Conservation (phyloP, 2,797 vertebrate genomes). For the Oceanodroma leucorhoa region DNA sequence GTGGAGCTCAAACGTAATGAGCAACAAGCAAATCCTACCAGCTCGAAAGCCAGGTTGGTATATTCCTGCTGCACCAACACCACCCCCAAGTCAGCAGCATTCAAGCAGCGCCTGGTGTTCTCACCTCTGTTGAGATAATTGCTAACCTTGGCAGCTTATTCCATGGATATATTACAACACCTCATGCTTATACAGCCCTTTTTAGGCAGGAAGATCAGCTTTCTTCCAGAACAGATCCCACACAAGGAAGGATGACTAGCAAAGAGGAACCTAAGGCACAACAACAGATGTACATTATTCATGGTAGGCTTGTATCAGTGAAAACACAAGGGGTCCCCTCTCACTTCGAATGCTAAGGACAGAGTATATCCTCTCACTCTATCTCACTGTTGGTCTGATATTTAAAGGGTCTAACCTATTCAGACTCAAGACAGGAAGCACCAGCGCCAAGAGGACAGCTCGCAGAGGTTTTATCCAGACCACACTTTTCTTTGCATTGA, state of each 20-base stretch:
- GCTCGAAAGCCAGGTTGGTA: not conserved
- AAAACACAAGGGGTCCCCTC: not conserved
- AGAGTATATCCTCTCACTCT: not conserved
- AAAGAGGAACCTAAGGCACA: not conserved
- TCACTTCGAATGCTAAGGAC: not conserved
- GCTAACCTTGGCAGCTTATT: not conserved
- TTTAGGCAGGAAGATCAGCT: not conserved
- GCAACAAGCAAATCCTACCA: not conserved
- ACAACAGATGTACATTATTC: not conserved
- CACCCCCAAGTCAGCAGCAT: not conserved
- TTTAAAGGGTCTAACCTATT: not conserved
- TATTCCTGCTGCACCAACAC: not conserved
- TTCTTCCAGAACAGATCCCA: not conserved
- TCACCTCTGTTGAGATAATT: not conserved
- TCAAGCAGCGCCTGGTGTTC: not conserved
- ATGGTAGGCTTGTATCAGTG: not conserved
- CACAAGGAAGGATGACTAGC: not conserved
- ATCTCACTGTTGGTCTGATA: not conserved
- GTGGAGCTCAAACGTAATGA: not conserved
- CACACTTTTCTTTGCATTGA: not conserved
- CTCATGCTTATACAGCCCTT: not conserved
- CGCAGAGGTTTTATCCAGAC: not conserved
- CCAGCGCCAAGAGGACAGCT: not conserved
- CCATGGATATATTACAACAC: not conserved
- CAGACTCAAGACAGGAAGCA: not conserved